Conservation (phyloP, 30 jellyfish, hydroid and myxozoan genomes). For the Pelagia noctiluca region DNA sequence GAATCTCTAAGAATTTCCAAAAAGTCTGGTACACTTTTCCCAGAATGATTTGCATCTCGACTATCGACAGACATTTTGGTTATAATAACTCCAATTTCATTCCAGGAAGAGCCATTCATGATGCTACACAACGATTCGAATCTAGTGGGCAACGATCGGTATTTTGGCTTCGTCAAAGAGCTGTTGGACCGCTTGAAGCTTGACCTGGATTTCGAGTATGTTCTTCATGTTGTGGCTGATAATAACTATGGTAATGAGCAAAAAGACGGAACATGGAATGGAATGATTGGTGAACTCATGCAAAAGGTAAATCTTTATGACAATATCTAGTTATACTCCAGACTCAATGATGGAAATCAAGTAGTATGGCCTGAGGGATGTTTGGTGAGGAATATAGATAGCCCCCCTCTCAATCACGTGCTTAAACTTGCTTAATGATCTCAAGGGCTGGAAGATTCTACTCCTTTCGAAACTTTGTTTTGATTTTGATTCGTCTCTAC, state of each 20-base stretch:
- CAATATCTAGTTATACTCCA: neutral
- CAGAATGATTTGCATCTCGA: neutral
- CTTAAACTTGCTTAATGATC: too few relatives aligned
- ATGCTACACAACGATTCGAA: slow-evolving; percentile 58
- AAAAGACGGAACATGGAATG: slow-evolving; percentile 91
- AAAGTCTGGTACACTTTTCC: too few relatives aligned
- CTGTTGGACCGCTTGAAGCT: slow-evolving; percentile 60
- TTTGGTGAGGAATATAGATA: too few relatives aligned
- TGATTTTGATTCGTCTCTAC: too few relatives aligned
- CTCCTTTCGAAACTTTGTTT: too few relatives aligned
- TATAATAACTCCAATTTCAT: neutral
- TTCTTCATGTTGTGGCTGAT: slow-evolving; percentile 68
- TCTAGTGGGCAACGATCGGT: slow-evolving; percentile 67
- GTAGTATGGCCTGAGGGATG: neutral
- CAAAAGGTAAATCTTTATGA: slow-evolving; percentile 45
- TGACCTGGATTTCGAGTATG: slow-evolving; percentile 77
- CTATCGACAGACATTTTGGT: neutral
- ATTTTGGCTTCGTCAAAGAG: slow-evolving; percentile 79
- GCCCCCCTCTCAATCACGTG: too few relatives aligned
- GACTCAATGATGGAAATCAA: neutral
- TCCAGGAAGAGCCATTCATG: slow-evolving; percentile 83
- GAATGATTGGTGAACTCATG: slow-evolving; percentile 90
- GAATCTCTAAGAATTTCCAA: too few relatives aligned
- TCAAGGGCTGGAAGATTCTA: too few relatives aligned
- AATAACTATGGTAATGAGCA: slow-evolving; percentile 68